A percentile compares a stretch with the other conserved stretches of the same genome.
These are phyloP conservation scores for Tenthredo mesomela DNA, from an alignment of 2,888 invertebrate genomes.

Conservation along the genomic window DNA sequence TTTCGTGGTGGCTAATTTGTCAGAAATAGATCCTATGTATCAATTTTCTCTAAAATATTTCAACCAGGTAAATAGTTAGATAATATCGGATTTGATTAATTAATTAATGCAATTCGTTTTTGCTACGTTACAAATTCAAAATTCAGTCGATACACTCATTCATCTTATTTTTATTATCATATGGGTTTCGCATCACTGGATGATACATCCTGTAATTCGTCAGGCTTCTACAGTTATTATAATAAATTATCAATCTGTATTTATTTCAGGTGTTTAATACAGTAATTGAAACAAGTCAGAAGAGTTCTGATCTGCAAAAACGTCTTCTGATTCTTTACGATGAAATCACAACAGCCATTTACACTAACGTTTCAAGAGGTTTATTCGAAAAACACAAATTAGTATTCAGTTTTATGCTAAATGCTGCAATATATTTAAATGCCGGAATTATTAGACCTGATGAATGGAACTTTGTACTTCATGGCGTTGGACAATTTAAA, in stretches of 20 bases:
- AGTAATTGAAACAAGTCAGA: constrained; percentile 89
- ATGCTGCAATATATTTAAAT: constrained; percentile 87
- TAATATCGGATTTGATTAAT: constrained; percentile 1
- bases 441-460: constrained; percentile 80
- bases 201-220: not conserved
- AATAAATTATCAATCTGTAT: not conserved
- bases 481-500: constrained; percentile 84
- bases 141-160: constrained; percentile 19
- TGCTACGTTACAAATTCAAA: not conserved
- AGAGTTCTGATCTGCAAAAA: constrained; percentile 82
- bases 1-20: constrained; percentile 93
- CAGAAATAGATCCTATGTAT: constrained; percentile 97
- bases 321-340: constrained; percentile 86
- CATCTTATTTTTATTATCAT: not conserved
- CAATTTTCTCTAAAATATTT: constrained; percentile 97
- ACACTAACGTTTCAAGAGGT: constrained; percentile 93
- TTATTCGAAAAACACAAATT: constrained; percentile 95
- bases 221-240: no score
- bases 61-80: constrained; percentile 78
- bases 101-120: not conserved
- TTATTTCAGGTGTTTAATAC: constrained; percentile 86
- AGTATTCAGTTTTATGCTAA: constrained; percentile 92
- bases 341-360: constrained; percentile 90
- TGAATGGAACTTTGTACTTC: constrained; percentile 90
- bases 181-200: no score